Conservation (phyloP, 2,113 vertebrate genomes). For the Tylochromis polylepis region DNA sequence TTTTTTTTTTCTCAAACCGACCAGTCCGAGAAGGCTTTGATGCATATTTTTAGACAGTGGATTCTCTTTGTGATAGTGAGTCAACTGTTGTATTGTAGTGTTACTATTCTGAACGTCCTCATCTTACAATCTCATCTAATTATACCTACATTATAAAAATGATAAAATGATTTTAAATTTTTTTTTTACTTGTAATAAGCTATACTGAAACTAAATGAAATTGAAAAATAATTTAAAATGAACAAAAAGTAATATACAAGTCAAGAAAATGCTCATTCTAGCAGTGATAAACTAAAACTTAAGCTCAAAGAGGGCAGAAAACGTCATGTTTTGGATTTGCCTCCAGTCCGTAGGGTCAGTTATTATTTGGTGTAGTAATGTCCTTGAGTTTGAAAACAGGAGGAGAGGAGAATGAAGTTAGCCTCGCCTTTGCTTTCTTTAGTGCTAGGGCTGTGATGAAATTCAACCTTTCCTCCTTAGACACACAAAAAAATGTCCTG, state of each 20-base stretch:
- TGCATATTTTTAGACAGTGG: background rate
- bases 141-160: background rate
- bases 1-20: background rate
- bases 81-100: background rate
- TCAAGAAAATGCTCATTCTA: accelerated
- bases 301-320: background rate
- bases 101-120: background rate
- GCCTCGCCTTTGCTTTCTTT: accelerated
- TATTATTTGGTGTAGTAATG: background rate
- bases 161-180: accelerated
- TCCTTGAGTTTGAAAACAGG: background rate
- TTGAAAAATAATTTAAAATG: accelerated
- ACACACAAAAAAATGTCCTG: background rate
- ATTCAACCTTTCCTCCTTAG: background rate
- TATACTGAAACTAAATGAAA: background rate
- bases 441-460: accelerated
- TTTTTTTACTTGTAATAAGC: accelerated
- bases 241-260: background rate
- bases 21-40: background rate
- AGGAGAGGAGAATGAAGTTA: background rate
- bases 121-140: background rate
- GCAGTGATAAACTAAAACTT: background rate
- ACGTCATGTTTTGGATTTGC: background rate
- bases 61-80: background rate
- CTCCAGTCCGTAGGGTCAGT: accelerated